Conservation (phyloP, 2,797 vertebrate species). For the Lithobates pipiens region DNA sequence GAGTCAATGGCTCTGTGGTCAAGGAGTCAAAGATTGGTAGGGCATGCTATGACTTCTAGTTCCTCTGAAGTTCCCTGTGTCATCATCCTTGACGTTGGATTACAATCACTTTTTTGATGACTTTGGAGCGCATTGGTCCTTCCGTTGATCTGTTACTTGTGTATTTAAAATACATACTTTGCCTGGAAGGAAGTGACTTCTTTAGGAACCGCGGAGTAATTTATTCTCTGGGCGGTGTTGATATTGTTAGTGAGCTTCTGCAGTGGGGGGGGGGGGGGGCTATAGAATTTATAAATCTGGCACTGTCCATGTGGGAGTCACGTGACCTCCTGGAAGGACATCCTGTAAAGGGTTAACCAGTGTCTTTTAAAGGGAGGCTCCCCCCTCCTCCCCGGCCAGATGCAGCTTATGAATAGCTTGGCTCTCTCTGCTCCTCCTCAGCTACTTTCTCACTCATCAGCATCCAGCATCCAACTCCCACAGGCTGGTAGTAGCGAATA, state of each 20-base stretch:
- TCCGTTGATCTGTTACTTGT: not conserved
- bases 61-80: too few species aligned
- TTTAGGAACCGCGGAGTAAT: not conserved
- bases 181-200: conserved; percentile 12
- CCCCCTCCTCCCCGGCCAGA: conserved; percentile 61
- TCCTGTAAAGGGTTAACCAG: conserved; percentile 71
- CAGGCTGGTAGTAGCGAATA: conserved; percentile 15
- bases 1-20: too few species aligned
- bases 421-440: conserved; percentile 60
- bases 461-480: conserved; percentile 32
- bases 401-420: conserved; percentile 77
- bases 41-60: too few species aligned
- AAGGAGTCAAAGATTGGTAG: too few species aligned
- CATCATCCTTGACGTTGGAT: too few species aligned
- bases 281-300: not conserved
- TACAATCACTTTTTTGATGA: too few species aligned
- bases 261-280: too few species aligned
- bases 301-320: not conserved
- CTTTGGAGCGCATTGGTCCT: too few species aligned
- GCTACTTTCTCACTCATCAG: conserved; percentile 61
- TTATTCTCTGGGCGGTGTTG: not conserved
- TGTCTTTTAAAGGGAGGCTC: conserved; percentile 65
- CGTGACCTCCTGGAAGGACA: not conserved
- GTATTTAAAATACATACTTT: not conserved
- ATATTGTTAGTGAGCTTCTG: not conserved